Evolutionary conservation across 2,113 vertebrate genomes (phyloP), one percentile per base, ranked within the genome.

Genomic region (Chelonoidis abingdonii): DNA sequence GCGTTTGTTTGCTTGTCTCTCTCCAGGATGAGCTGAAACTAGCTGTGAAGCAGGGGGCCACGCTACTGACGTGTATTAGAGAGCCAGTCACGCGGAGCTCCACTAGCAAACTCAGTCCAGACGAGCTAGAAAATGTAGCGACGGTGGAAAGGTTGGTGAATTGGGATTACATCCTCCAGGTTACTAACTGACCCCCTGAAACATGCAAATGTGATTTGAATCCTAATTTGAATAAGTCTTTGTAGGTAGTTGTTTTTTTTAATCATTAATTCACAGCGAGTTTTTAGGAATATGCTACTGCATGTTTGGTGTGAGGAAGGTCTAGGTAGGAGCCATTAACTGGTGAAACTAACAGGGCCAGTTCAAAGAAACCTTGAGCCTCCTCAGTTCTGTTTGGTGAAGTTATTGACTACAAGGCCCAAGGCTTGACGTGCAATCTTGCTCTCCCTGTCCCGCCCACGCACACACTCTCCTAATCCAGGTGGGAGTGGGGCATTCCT

Each of bases 21-120:
- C 49, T 62, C 84, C 94, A 99, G 99, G 98, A 98, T 90, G 99
- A 99, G 81, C 98, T 99, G 89, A 99, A 98, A 89, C 95, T 99
- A 3, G 99, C 99, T 52, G 94, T 99, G 95, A 99, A 99, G 93
- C 99, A 99, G 97, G 99, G 99, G 9, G 98, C 98, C 95, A 99
- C 99, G 1, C 91, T 99, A 75, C 95, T 99, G 25, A 98, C 98
- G 0, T 99, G 99, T 47, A 99, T 99, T 94, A 99, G 98, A 95
- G 99, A 99, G 81, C 99, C 99, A 78, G 98, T 98, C 62, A 98
- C 98, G 57, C 98, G 98, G 96, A 98, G 97, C 2, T 98, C 98
- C 38, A 98, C 96, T 84, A 98, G 98, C 96, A 98, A 98, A 82
- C 98, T 99, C 80, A 99, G 98, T 90, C 98, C 98, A 24, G 99